phyloP scores from a whole-genome alignment of 2,797 vertebrate species.

The Mionectes olivaceus region DNA sequence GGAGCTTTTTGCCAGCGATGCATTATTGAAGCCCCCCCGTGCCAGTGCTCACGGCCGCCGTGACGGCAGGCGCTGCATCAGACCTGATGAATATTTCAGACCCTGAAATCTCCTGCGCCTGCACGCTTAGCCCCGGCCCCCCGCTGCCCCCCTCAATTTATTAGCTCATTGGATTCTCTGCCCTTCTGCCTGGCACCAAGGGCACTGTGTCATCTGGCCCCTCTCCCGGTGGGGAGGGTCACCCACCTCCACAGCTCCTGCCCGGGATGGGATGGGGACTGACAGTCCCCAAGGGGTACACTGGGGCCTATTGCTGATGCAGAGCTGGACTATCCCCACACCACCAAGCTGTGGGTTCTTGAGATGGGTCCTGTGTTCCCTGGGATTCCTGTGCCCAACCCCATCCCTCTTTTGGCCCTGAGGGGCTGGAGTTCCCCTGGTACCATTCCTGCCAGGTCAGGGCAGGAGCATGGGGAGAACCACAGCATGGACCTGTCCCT shows the following conservation, averaged over 20 bases:
- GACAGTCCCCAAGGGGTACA: accelerated
- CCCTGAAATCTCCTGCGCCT: constrained; percentile 6
- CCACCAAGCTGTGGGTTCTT: not conserved
- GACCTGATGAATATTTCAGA: constrained; percentile 65
- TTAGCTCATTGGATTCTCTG: not conserved
- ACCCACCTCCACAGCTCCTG: accelerated
- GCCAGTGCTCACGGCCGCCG: not conserved
- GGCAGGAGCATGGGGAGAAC: not conserved
- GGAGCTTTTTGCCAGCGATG: not conserved
- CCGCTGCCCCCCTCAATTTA: not conserved
- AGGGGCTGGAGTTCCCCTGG: not conserved
- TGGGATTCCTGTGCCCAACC: no score
- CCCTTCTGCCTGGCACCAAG: not conserved
- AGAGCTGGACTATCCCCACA: not conserved
- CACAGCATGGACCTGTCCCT: not conserved
- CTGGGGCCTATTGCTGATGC: accelerated
- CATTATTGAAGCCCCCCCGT: constrained; percentile 23
- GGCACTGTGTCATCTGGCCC: not conserved
- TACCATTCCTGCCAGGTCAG: no score
- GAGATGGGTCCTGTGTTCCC: not conserved
- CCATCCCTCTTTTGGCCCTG: not conserved
- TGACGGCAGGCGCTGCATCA: not conserved
- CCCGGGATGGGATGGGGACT: not conserved
- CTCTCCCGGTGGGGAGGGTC: not conserved
- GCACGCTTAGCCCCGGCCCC: not conserved